phyloP scores from a whole-genome alignment of 2,113 vertebrate species.

The Sphyrna mokarran region DNA sequence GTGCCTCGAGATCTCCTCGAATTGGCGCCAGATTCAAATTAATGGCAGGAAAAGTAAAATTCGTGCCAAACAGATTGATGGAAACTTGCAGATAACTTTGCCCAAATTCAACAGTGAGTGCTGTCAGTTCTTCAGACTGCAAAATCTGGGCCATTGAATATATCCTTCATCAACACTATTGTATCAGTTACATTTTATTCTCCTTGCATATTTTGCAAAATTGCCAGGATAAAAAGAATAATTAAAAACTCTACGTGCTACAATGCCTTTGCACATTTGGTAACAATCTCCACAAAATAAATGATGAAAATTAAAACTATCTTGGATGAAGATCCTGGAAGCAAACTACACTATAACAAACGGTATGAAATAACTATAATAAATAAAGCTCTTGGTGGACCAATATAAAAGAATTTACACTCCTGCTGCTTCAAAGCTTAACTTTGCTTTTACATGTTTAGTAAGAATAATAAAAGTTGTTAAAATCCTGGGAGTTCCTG shows the following conservation, averaged over 20 bases:
- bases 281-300: neutral
- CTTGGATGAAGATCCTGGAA: neutral
- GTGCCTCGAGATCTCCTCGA: too few relatives aligned
- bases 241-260: neutral
- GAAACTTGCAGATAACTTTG: too few relatives aligned
- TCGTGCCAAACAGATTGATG: too few relatives aligned
- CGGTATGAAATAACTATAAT: neutral
- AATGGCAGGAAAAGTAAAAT: too few relatives aligned
- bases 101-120: too few relatives aligned
- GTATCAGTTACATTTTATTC: neutral
- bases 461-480: neutral
- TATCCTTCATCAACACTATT: neutral
- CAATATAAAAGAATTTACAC: neutral
- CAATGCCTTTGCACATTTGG: neutral
- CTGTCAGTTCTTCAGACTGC: too few relatives aligned
- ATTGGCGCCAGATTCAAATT: too few relatives aligned
- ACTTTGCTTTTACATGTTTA: neutral
- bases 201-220: neutral
- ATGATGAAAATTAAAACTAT: neutral
- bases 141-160: too few relatives aligned
- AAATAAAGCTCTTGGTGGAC: neutral
- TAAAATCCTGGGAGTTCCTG: neutral
- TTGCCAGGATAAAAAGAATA: neutral
- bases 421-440: neutral
- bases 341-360: neutral